phyloP scores from a whole-genome alignment of 2,113 vertebrate genomes.

The human (Homo sapiens) region DNA sequence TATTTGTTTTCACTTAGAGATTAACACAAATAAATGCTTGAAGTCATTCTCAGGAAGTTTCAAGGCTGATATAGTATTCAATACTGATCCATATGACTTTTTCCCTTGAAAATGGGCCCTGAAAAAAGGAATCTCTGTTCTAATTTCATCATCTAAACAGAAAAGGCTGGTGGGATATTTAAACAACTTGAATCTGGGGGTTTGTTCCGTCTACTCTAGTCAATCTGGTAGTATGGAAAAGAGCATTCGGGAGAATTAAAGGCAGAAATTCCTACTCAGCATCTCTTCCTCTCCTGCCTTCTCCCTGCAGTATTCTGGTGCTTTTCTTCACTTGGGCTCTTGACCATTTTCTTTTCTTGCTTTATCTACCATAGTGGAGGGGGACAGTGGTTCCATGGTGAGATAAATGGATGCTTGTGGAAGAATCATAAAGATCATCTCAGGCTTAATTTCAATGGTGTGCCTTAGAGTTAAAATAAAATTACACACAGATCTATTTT shows the following conservation, averaged over 20 bases:
- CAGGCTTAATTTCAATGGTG: neutral
- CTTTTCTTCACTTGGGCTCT: neutral
- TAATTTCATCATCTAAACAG: neutral
- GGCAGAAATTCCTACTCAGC: neutral
- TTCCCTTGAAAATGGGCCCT: neutral
- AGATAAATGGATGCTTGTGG: neutral
- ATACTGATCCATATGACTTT: neutral
- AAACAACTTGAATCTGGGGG: neutral
- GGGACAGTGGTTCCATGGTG: neutral
- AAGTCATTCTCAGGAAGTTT: neutral
- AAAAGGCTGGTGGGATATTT: neutral
- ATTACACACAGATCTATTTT: neutral
- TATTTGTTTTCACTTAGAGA: neutral
- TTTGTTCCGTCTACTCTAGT: neutral
- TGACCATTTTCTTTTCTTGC: neutral
- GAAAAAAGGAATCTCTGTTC: neutral
- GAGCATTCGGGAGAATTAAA: neutral
- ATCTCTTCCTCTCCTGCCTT: neutral
- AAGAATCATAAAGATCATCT: neutral
- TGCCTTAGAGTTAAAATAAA: slow-evolving; percentile 27
- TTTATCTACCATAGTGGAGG: neutral
- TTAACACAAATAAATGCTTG: neutral
- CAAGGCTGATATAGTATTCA: neutral
- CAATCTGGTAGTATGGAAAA: neutral
- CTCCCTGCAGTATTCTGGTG: neutral